Evolutionary conservation across 2,888 invertebrate genomes (phyloP), one percentile per base, ranked within the genome.

Genomic region (Lymantria monacha): DNA sequence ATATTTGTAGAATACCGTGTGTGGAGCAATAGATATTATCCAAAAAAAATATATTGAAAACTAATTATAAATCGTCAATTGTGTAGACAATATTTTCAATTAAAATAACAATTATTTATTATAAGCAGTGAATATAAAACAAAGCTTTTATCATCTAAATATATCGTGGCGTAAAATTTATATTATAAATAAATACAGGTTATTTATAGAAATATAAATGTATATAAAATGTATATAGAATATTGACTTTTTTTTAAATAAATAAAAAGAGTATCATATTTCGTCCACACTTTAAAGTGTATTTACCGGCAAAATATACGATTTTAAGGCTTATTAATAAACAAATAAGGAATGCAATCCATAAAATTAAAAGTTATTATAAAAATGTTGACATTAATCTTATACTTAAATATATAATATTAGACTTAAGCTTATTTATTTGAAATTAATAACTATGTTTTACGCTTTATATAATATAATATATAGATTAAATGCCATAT

Each of bases 271-370:
- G 72, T 83, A 86, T 87, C 85, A 75, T 80, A 78, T 80, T 80
- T 81, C 88, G 89, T 89, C 88, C 89, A 88, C 79, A 81, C 74
- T 79, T 57, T 78, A 70, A 79, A 68, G 70, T 81, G 78, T 81
- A 81, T 76, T 74, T 79, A 81, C 63, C 22, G 54, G 75, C 75
- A 72, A 75, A 63, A 63, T 63, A 63, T 65, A 61, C 55, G 53
- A 67, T n/a, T 51, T 41, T 67, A 67, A 67, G 58, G 66, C 65
- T 67, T 67, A 22, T 43, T 36, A 30, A 52, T 48, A 46, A n/a
- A 41, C 44, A 56, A 53, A 50, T 57, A 63, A 53, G 46, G 37
- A 49, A 53, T 50, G 55, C 44, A 45, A 44, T 33, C 51, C 51
- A 9, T 44, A 53, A 42, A 47, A 46, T 50, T 44, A 55, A 53